Evolutionary conservation across 2,888 invertebrate species (phyloP).

Genomic region (Dryococelus australis): DNA sequence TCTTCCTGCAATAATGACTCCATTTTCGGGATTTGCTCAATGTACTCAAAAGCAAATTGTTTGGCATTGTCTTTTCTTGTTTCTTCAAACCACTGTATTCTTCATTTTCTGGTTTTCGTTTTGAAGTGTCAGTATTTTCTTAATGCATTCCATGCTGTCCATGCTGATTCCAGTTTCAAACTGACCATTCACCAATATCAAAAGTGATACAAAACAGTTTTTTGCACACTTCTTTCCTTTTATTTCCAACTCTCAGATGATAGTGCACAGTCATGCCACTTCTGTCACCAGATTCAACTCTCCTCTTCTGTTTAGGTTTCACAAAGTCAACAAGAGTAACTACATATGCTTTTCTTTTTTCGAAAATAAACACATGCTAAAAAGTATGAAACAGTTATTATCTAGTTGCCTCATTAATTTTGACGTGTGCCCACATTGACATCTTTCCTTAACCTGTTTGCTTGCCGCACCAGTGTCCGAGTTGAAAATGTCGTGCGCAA

Average conservation of each 20-base stretch:
- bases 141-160: not conserved
- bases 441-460: no score
- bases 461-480: no score
- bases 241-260: not conserved
- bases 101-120: not conserved
- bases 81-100: not conserved
- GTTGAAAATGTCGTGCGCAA: no score
- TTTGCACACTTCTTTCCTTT: not conserved
- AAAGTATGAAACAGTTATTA: not conserved
- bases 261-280: not conserved
- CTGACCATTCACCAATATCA: constrained; percentile 7
- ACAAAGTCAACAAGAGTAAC: not conserved
- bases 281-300: not conserved
- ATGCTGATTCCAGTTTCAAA: not conserved
- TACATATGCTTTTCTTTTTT: not conserved
- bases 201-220: not conserved
- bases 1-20: not conserved
- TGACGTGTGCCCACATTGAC: no score
- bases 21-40: not conserved
- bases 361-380: not conserved
- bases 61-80: not conserved
- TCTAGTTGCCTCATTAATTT: not conserved
- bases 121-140: not conserved
- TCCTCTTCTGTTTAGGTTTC: not conserved
- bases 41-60: not conserved